A percentile compares a stretch with the other conserved stretches of the same genome.
Evolutionary conservation across 2,113 vertebrate genomes (phyloP).

Genomic region (Dissostichus mawsoni): DNA sequence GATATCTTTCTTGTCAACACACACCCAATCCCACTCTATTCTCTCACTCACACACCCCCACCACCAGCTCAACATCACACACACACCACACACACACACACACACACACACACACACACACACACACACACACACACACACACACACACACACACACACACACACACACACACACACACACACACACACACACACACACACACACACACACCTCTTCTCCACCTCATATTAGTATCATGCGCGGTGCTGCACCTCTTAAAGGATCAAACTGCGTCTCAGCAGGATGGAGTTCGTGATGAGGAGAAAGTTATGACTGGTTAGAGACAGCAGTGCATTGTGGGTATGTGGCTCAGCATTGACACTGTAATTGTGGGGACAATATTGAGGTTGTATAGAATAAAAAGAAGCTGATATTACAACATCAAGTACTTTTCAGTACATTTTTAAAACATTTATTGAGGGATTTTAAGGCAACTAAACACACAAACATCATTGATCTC

Average conservation of each 20-base stretch:
- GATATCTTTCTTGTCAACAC: slow-evolving; percentile 20
- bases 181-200: not conserved
- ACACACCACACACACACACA: not conserved
- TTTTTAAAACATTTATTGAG: too few relatives aligned
- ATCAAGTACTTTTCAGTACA: too few relatives aligned
- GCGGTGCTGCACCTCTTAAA: slow-evolving; percentile 16
- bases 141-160: slow-evolving; percentile 26
- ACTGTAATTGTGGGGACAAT: too few relatives aligned
- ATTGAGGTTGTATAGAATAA: too few relatives aligned
- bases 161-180: not conserved
- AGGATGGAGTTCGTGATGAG: slow-evolving; percentile 1
- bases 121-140: slow-evolving; percentile 12
- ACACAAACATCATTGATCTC: too few relatives aligned
- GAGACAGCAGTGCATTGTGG: not conserved
- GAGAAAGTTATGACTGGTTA: not conserved
- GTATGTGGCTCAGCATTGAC: not conserved
- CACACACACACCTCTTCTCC: slow-evolving; percentile 24
- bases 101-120: slow-evolving; percentile 28
- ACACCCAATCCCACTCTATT: slow-evolving; percentile 8
- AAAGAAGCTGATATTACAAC: too few relatives aligned
- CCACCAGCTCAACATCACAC: slow-evolving; percentile 1
- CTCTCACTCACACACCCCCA: slow-evolving; percentile 6
- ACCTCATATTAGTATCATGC: slow-evolving; percentile 19
- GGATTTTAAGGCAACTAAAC: too few relatives aligned
- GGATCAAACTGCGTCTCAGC: slow-evolving; percentile 33